Percentiles rank a stretch among this genome's conserved stretches.
These are phyloP conservation scores for Porites cylindrica DNA, from an alignment of 92 coral and sea anemone genomes.

Conservation along the genomic window DNA sequence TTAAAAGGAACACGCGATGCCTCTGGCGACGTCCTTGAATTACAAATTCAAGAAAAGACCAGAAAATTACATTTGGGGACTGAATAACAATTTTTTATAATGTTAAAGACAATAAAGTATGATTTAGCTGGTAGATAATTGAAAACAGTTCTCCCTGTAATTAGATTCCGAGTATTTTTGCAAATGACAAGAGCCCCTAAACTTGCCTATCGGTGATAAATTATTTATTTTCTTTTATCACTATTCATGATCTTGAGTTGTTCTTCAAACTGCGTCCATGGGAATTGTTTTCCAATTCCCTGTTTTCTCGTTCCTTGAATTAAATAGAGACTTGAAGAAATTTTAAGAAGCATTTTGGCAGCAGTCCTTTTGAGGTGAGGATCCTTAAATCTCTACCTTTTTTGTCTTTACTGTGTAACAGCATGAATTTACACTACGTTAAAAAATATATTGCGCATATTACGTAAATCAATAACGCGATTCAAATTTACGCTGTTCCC, in stretches of 20 bases:
- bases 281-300: background rate
- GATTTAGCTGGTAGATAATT: constrained; percentile 2
- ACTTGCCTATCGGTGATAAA: background rate
- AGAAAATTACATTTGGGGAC: too few relatives aligned
- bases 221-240: constrained; percentile 11
- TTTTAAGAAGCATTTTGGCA: background rate
- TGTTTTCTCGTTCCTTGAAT: background rate
- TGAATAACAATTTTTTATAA: too few relatives aligned
- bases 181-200: background rate
- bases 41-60: too few relatives aligned
- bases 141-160: background rate
- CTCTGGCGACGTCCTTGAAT: too few relatives aligned
- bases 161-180: constrained; percentile 8
- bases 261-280: background rate
- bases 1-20: too few relatives aligned
- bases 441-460: background rate
- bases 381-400: background rate
- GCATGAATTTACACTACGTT: background rate
- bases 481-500: background rate
- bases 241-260: background rate
- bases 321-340: too few relatives aligned
- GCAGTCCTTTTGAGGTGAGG: background rate
- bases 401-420: background rate
- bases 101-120: too few relatives aligned
- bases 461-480: background rate